Percentiles rank a stretch among this genome's conserved stretches.
These are phyloP conservation scores for Enteromius fasciolatus DNA, from an alignment of 2,797 vertebrate genomes.

Conservation along the genomic window DNA sequence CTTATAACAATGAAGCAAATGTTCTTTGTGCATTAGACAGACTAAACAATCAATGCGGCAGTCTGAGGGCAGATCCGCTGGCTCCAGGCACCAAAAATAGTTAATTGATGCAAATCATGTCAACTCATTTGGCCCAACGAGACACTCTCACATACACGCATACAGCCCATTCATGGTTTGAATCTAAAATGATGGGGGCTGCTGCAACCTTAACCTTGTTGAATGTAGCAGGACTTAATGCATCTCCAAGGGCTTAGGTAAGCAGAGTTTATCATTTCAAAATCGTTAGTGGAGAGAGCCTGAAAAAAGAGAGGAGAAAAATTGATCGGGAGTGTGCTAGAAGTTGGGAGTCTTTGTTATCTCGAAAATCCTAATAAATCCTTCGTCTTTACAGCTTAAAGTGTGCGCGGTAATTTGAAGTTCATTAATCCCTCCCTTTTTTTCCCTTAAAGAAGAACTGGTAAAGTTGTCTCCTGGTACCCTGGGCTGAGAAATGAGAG, in stretches of 20 bases:
- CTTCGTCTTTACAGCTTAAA: constrained; percentile 99
- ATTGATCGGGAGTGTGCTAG: constrained; percentile 98
- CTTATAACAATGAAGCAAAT: constrained; percentile 76
- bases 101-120: constrained; percentile 82
- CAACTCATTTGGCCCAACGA: constrained; percentile 53
- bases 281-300: constrained; percentile 86
- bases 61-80: constrained; percentile 73
- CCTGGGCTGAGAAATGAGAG: constrained; percentile 84
- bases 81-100: constrained; percentile 79
- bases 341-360: constrained; percentile 98
- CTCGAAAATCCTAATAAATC: constrained; percentile 99
- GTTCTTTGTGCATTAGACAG: constrained; percentile 73
- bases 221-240: constrained; percentile 85
- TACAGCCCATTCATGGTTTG: constrained; percentile 62
- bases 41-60: constrained; percentile 77
- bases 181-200: constrained; percentile 77
- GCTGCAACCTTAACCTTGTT: constrained; percentile 84
- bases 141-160: constrained; percentile 50
- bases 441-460: constrained; percentile 91
- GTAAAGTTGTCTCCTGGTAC: constrained; percentile 91
- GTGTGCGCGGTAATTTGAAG: constrained; percentile 95
- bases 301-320: constrained; percentile 70
- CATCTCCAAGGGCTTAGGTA: constrained; percentile 85
- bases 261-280: constrained; percentile 91
- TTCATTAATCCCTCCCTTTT: constrained; percentile 92